Evolutionary conservation across 2,797 vertebrate species (phyloP), one percentile per base, ranked within the genome.

Genomic region (Dipus sagitta): DNA sequence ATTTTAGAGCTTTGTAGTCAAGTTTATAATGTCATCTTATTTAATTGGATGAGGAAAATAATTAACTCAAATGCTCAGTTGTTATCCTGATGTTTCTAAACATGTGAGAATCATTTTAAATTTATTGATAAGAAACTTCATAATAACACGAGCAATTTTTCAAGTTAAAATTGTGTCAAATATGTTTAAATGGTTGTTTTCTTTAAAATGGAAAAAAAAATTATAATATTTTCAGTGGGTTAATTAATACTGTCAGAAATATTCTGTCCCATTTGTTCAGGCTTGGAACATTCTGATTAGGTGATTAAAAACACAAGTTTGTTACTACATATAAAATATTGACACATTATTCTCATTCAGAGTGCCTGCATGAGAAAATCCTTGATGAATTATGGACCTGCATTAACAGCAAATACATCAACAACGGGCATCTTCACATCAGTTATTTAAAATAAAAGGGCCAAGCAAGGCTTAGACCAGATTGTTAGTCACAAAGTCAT

Each of bases 171-270:
- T 88, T 83, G 28, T 14, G 26, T 21, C 72, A 42, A 70, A 42
- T 79, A 17, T 58, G 28, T 60, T 32, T n/a, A 68, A 88, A 92
- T 88, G 0, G 3, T 30, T 93, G 71, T 88, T 34, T 58, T 74
- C 54, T 47, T 90, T 71, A 70, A 89, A 81, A 34, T 68, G 52
- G 42, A 92, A 92, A 65, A 92, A 65, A 88, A 74, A 47, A 42
- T 12, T 74, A 0, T 1, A 21, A 2, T 11, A 0, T 6, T 38
- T 88, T 76, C 60, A 54, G 3, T 92, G 28, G 8, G 26, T 92
- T 93, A 74, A 86, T 67, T 26, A 92, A 32, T 65, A n/a, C 23
- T 70, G n/a, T 30, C 9, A 88, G 86, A 58, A 86, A 74, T 11
- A 65, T 28, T 80, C 14, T 77, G 6, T 30, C 68, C 18, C 13